phyloP scores from a whole-genome alignment of 92 coral and sea anemone species.

The Paramuricea clavata region DNA sequence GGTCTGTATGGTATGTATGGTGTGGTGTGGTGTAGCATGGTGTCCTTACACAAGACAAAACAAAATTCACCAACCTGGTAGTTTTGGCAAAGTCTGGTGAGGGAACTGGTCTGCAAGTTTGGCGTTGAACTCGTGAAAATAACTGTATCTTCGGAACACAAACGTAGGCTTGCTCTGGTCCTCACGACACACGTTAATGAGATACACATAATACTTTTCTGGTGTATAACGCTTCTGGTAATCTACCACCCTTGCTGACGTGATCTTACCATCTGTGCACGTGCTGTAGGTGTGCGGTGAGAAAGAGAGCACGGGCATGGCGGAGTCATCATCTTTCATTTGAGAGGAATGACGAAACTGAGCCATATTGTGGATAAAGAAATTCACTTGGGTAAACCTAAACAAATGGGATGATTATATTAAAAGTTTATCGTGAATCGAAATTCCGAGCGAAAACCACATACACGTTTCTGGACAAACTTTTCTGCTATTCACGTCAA shows the following conservation, averaged over 20 bases:
- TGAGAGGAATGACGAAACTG: slow-evolving; percentile 90
- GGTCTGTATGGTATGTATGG: not conserved
- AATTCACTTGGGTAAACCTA: slow-evolving; percentile 92
- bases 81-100: slow-evolving; percentile 77
- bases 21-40: no score
- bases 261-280: slow-evolving; percentile 78
- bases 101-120: slow-evolving; percentile 90
- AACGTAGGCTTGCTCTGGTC: slow-evolving; percentile 78
- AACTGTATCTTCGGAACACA: slow-evolving; percentile 94
- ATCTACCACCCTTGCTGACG: slow-evolving; percentile 97
- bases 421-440: not conserved
- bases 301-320: slow-evolving; percentile 84
- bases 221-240: slow-evolving; percentile 95
- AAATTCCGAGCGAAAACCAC: no score
- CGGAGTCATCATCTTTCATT: slow-evolving; percentile 70
- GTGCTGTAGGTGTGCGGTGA: slow-evolving; percentile 78
- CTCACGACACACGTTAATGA: slow-evolving; percentile 87
- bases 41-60: no score
- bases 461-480: no score
- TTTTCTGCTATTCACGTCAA: no score
- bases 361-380: slow-evolving; percentile 98
- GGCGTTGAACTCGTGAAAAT: slow-evolving; percentile 90
- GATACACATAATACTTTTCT: slow-evolving; percentile 93
- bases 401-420: not conserved
- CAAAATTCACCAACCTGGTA: slow-evolving; percentile 67